Evolutionary conservation across 2,888 invertebrate species (phyloP).

Genomic region (Caenorhabditis afra): DNA sequence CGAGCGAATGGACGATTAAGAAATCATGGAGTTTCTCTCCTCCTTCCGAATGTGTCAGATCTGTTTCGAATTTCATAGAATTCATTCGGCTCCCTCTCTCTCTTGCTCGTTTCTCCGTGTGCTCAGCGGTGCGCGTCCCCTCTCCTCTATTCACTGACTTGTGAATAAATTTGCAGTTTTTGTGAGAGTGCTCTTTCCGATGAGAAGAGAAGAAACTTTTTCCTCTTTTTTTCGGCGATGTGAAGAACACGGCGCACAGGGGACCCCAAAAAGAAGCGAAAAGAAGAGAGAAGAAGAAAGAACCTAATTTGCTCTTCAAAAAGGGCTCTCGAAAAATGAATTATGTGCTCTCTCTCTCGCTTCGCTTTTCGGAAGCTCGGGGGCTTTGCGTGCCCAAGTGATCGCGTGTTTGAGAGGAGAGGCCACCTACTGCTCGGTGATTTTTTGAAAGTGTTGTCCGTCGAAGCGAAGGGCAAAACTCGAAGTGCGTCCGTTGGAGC

Average conservation of each 20-base stretch:
- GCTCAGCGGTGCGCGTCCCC: conserved; percentile 47
- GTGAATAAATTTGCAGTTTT: conserved; percentile 54
- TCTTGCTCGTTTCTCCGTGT: conserved; percentile 22
- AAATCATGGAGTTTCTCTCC: conserved; percentile 48
- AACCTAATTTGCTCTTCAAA: conserved; percentile 54
- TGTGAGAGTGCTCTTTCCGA: conserved; percentile 29
- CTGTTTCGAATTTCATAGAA: conserved; percentile 57
- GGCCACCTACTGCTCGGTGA: conserved; percentile 61
- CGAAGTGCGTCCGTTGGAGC: conserved; percentile 47
- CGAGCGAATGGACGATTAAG: conserved; percentile 29
- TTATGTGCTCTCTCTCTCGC: conserved; percentile 17
- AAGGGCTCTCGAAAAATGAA: conserved; percentile 54
- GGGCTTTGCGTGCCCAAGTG: conserved; percentile 49
- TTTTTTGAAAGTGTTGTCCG: conserved; percentile 63
- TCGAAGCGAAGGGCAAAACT: conserved; percentile 62
- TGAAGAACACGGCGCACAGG: no score
- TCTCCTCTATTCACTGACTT: conserved; percentile 56
- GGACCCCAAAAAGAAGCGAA: background rate
- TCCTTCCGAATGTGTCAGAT: conserved; percentile 30
- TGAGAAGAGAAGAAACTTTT: conserved; percentile 33
- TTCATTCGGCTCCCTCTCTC: conserved; percentile 28
- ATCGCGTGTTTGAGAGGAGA: conserved; percentile 30
- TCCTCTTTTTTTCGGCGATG: background rate
- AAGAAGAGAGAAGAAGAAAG: conserved; percentile 1
- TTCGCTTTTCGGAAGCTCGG: conserved; percentile 7